Conservation (phyloP, 2,888 invertebrate genomes). For the Anticlea derivata region DNA sequence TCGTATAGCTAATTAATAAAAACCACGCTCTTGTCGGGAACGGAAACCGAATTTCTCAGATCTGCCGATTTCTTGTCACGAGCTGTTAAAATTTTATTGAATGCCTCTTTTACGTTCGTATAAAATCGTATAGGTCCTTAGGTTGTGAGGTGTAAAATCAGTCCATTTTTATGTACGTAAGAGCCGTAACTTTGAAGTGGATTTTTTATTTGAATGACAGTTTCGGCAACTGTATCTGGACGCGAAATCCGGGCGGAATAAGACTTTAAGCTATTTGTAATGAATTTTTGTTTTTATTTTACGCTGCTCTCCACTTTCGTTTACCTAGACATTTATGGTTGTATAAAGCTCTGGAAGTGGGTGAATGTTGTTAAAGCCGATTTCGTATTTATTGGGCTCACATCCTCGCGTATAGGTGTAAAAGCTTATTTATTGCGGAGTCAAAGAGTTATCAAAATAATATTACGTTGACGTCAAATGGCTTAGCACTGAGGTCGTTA, state of each 20-base stretch:
- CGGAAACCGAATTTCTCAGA: constrained; percentile 31
- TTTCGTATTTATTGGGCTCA: constrained; percentile 46
- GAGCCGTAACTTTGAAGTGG: constrained; percentile 68
- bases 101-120: constrained; percentile 67
- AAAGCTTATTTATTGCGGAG: constrained; percentile 39
- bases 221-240: constrained; percentile 43
- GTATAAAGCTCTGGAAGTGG: constrained; percentile 41
- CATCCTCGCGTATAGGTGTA: constrained; percentile 35
- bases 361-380: constrained; percentile 46
- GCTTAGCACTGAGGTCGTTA: constrained; percentile 2
- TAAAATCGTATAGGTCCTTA: constrained; percentile 54
- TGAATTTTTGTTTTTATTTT: constrained; percentile 51
- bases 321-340: constrained; percentile 47
- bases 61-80: constrained; percentile 56
- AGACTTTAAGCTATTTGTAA: constrained; percentile 44
- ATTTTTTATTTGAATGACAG: constrained; percentile 68
- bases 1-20: background rate
- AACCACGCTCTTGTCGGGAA: constrained; percentile 1
- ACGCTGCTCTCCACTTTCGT: constrained; percentile 44
- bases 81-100: constrained; percentile 75
- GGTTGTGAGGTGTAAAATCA: constrained; percentile 73
- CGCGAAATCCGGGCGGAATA: constrained; percentile 14
- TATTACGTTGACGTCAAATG: constrained; percentile 15
- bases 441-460: constrained; percentile 32
- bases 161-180: constrained; percentile 72